A percentile compares a stretch with the other conserved stretches of the same genome.
Conservation (phyloP, 2,888 invertebrate genomes). For the Ferdinandea cuprea region DNA sequence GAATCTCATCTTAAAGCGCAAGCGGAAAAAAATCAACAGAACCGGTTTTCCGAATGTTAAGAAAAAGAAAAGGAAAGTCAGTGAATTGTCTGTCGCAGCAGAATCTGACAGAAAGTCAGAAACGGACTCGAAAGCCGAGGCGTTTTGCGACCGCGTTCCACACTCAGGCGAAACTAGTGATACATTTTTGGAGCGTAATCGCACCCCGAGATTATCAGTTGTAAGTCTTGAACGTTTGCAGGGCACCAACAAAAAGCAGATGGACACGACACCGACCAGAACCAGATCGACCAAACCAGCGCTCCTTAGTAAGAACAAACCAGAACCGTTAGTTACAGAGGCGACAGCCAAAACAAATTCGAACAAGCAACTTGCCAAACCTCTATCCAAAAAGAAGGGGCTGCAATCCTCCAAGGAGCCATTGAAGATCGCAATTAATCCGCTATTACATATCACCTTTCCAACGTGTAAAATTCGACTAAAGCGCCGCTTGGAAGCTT, state of each 20-base stretch:
- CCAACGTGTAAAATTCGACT: constrained; percentile 66
- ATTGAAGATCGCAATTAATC: constrained; percentile 22
- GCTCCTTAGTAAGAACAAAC: constrained; percentile 6
- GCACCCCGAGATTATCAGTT: constrained; percentile 85
- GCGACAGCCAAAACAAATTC: neutral
- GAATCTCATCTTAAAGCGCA: constrained; percentile 83
- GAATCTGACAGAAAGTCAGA: constrained; percentile 39
- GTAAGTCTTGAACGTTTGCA: constrained; percentile 86
- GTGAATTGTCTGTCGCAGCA: constrained; percentile 52
- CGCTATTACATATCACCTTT: constrained; percentile 52
- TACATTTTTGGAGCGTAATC: constrained; percentile 86
- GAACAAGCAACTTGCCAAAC: constrained; percentile 31
- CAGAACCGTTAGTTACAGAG: neutral
- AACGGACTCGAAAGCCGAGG: constrained; percentile 56
- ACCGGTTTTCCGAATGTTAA: constrained; percentile 94
- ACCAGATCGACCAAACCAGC: constrained; percentile 34
- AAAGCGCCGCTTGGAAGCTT: constrained; percentile 38
- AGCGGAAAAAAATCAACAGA: constrained; percentile 91
- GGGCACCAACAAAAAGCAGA: constrained; percentile 78
- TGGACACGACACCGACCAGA: constrained; percentile 25
- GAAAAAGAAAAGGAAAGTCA: constrained; percentile 89
- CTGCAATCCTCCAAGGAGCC: constrained; percentile 16
- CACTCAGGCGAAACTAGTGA: constrained; percentile 88
- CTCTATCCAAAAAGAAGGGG: constrained; percentile 48
- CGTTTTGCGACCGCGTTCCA: constrained; percentile 87